Base-by-base conservation (phyloP, 2,797 vertebrate species). In the Acipenser oxyrinchus region DNA sequence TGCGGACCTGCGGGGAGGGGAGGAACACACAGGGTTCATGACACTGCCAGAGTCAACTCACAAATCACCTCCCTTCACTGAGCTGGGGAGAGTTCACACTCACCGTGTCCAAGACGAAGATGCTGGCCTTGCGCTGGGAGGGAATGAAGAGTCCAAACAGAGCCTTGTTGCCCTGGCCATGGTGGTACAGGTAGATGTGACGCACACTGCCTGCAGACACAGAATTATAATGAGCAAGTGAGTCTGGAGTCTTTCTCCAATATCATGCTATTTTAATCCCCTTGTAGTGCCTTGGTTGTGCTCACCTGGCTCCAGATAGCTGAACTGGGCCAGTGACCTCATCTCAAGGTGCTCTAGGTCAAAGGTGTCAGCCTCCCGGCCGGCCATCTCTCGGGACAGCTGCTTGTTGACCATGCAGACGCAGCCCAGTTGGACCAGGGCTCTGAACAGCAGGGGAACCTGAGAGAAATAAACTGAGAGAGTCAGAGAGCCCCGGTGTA, bases 101-200 rank as follows among this genome's bases (percentile, higher is more conserved):
- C 81, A 99, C 97, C 7, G 93, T 99, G 82, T 99, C 97, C 61
- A 99, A 82, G 72, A 98, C 86, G 12, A 99, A 99, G 77, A 99
- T 61, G 0, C 92, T 92, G 6, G 94, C 94, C 83, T 94, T 98
- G 74, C 92, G 88, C 76, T 99, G 96, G 0, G 94, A 93, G 1
- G 96, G 96, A 73, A 99, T 88, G 76, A 99, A 99, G 55, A 99
- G 82, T 6, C 96, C 96, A 10, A 97, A 87, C 63, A 99, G 80
- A 0, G 94, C 94, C 72, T 92, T 98, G 80, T 91, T 92, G 65
- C 94, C 94, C 70, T 98, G 94, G 62, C 79, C 79, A 74, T 93
- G 91, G 79, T 98, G 95, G 73, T 98, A 99, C 64, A 99, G 81
- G 81, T 95, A 99, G 82, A 98, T 92, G 81, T 99, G 95, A 15